Evolutionary conservation across 2,888 invertebrate species (phyloP).

Genomic region (Lepidochrysops patricia): DNA sequence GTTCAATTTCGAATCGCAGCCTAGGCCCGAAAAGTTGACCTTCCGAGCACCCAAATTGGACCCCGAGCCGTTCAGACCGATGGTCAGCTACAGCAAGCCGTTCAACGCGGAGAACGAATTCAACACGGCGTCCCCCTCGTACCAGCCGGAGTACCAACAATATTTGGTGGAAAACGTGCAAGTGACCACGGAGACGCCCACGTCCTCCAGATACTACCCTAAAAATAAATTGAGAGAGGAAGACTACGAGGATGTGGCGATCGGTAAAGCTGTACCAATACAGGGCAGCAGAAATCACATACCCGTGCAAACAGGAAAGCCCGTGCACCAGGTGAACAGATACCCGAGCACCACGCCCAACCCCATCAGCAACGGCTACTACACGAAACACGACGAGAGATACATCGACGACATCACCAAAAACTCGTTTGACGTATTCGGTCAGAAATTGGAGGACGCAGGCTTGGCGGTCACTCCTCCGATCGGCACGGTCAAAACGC

Average conservation of each 20-base stretch:
- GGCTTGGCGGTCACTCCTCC: conserved; percentile 65
- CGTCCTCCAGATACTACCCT: conserved; percentile 64
- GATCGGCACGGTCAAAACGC: conserved; percentile 58
- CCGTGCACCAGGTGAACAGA: conserved; percentile 42
- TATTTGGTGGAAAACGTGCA: conserved; percentile 61
- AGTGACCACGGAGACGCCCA: conserved; percentile 69
- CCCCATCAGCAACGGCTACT: conserved; percentile 76
- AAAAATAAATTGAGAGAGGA: conserved; percentile 63
- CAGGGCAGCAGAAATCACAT: conserved; percentile 51
- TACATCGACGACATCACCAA: conserved; percentile 82
- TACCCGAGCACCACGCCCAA: conserved; percentile 68
- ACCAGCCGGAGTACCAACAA: conserved; percentile 55
- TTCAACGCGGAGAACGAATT: conserved; percentile 61
- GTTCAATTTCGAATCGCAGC: conserved; percentile 80
- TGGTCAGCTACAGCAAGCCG: conserved; percentile 75
- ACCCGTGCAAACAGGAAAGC: conserved; percentile 49
- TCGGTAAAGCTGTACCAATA: conserved; percentile 42
- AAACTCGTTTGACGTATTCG: conserved; percentile 83
- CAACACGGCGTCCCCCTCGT: conserved; percentile 56
- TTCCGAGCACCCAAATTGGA: conserved; percentile 71
- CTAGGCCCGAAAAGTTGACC: conserved; percentile 56
- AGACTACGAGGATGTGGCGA: conserved; percentile 54
- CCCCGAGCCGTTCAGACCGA: conserved; percentile 77
- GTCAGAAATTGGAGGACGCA: conserved; percentile 77
- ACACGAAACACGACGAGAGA: conserved; percentile 79